A percentile compares a stretch with the other conserved stretches of the same genome.
phyloP scores from a whole-genome alignment of 2,113 vertebrate species.

The Jaculus jaculus region DNA sequence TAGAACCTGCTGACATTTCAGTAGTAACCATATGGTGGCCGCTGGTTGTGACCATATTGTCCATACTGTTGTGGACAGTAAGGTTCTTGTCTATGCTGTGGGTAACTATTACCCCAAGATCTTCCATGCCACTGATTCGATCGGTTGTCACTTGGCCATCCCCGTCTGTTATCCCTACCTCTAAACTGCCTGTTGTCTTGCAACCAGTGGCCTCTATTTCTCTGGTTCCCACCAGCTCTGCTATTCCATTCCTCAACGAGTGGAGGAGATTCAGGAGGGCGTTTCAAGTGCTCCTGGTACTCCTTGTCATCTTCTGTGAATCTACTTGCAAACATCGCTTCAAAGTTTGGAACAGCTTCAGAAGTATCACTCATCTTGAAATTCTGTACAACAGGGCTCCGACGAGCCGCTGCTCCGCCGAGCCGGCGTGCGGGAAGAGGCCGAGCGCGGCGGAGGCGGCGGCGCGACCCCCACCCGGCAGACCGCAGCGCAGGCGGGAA shows the following conservation, averaged over 20 bases:
- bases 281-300: conserved; percentile 90
- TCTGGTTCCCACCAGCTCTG: conserved; percentile 87
- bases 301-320: conserved; percentile 90
- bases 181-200: conserved; percentile 85
- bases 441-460: accelerated
- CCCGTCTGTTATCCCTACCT: conserved; percentile 86
- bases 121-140: conserved; percentile 85
- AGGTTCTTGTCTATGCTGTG: conserved; percentile 83
- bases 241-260: conserved; percentile 92
- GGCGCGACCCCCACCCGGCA: neutral
- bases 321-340: conserved; percentile 90
- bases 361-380: conserved; percentile 86
- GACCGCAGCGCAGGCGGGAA: neutral
- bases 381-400: neutral
- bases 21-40: conserved; percentile 87
- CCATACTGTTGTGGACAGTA: conserved; percentile 81
- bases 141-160: conserved; percentile 86
- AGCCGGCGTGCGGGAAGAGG: too few species aligned
- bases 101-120: conserved; percentile 85
- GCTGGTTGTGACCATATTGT: conserved; percentile 86
- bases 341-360: conserved; percentile 83
- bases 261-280: conserved; percentile 88
- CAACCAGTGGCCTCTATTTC: conserved; percentile 88
- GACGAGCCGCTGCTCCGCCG: neutral
- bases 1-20: conserved; percentile 49